Conservation (phyloP, 92 coral and sea anemone species). For the Phenganax stokvisi region DNA sequence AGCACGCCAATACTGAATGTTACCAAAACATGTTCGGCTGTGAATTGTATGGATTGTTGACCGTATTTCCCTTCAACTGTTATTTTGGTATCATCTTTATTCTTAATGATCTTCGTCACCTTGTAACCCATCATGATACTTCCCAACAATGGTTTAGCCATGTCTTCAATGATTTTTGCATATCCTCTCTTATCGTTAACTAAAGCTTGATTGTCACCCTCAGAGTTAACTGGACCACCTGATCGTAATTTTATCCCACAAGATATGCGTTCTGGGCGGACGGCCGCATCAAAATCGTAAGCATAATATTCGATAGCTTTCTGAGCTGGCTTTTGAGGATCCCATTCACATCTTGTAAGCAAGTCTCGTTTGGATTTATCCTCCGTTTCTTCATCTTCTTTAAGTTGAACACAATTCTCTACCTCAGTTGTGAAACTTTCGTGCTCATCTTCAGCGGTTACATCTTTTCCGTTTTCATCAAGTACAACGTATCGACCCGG, state of each 20-base stretch:
- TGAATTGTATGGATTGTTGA: neutral
- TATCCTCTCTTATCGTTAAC: no score
- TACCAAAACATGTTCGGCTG: neutral
- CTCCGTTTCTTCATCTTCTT: neutral
- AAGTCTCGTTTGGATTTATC: neutral
- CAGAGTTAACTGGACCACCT: neutral
- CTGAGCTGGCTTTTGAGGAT: neutral
- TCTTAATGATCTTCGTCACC: neutral
- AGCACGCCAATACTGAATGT: constrained; percentile 3
- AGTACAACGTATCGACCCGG: neutral
- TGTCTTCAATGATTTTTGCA: no score
- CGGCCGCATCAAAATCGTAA: no score
- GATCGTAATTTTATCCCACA: neutral
- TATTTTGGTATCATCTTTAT: no score
- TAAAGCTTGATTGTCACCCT: neutral
- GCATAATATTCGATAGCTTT: no score
- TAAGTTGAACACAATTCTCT: neutral
- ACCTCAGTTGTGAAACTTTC: neutral
- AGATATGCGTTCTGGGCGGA: neutral
- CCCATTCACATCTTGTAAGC: neutral
- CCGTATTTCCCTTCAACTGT: neutral
- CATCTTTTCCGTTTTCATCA: neutral
- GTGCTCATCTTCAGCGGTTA: neutral
- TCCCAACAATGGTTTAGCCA: neutral
- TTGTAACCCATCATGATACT: neutral